These are phyloP conservation scores for Eptesicus fuscus DNA, from an alignment of 2,113 vertebrate species.

Conservation along the genomic window DNA sequence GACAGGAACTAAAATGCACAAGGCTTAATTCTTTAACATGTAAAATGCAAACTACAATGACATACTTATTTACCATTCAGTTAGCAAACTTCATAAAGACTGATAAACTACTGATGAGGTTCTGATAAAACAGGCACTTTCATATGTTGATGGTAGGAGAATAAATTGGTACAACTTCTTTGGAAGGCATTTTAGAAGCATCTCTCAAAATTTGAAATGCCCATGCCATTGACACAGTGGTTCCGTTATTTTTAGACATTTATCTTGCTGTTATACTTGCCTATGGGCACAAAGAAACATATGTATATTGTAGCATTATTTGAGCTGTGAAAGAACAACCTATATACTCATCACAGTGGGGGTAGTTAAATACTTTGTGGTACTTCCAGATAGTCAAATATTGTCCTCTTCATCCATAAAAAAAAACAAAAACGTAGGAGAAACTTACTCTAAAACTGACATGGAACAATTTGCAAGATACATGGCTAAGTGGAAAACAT, in stretches of 20 bases:
- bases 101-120: background rate
- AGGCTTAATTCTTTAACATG: background rate
- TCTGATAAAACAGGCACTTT: background rate
- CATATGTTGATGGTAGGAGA: background rate
- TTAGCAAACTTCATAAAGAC: background rate
- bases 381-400: background rate
- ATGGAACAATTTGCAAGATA: background rate
- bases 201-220: background rate
- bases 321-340: background rate
- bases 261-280: background rate
- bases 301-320: background rate
- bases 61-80: background rate
- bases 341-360: background rate
- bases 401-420: background rate
- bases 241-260: slow-evolving; percentile 2
- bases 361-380: background rate
- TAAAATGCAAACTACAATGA: background rate
- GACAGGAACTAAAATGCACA: too few species aligned
- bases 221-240: background rate
- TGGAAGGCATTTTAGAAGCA: slow-evolving; percentile 5
- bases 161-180: background rate
- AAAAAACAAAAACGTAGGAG: background rate
- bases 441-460: background rate
- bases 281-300: background rate
- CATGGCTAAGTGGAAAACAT: background rate